These are phyloP conservation scores for Paramuricea clavata DNA, from an alignment of 92 coral and sea anemone species.

Conservation along the genomic window DNA sequence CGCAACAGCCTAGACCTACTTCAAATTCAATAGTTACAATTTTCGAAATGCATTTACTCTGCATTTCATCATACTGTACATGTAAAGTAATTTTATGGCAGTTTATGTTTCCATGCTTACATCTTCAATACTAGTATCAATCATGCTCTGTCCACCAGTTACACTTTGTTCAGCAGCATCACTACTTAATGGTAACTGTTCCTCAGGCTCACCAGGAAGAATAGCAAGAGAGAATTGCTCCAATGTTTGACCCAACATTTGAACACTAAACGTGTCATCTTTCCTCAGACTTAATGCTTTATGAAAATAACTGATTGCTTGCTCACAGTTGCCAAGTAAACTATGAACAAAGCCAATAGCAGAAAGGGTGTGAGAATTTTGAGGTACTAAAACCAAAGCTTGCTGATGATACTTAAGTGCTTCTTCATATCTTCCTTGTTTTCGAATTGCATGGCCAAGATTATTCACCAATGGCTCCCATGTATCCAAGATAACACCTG, in stretches of 20 bases:
- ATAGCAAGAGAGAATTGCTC: constrained; percentile 86
- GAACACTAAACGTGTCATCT: constrained; percentile 98
- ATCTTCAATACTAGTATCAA: constrained; percentile 37
- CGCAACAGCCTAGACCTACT: no score
- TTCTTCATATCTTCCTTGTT: constrained; percentile 88
- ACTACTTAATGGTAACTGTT: constrained; percentile 1
- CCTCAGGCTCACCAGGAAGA: constrained; percentile 68
- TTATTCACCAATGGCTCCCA: constrained; percentile 96
- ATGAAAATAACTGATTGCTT: constrained; percentile 93
- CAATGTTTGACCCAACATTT: constrained; percentile 96
- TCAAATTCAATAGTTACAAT: no score
- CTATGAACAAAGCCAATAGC: constrained; percentile 96
- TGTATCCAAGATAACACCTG: constrained; percentile 86
- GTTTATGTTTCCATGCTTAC: constrained; percentile 44
- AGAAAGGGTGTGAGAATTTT: constrained; percentile 90
- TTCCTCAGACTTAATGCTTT: constrained; percentile 96
- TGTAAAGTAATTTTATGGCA: not conserved
- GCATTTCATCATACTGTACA: no score
- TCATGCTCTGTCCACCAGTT: not conserved
- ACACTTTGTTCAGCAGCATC: constrained; percentile 3
- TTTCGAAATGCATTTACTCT: no score
- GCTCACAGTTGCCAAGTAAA: constrained; percentile 87
- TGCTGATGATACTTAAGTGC: constrained; percentile 90
- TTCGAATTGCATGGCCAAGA: constrained; percentile 94
- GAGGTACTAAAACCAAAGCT: constrained; percentile 90